A percentile compares a stretch with the other conserved stretches of the same genome.
Evolutionary conservation across 1,140 invertebrate species (phyloP).

Genomic region (Anadara kagoshimensis): DNA sequence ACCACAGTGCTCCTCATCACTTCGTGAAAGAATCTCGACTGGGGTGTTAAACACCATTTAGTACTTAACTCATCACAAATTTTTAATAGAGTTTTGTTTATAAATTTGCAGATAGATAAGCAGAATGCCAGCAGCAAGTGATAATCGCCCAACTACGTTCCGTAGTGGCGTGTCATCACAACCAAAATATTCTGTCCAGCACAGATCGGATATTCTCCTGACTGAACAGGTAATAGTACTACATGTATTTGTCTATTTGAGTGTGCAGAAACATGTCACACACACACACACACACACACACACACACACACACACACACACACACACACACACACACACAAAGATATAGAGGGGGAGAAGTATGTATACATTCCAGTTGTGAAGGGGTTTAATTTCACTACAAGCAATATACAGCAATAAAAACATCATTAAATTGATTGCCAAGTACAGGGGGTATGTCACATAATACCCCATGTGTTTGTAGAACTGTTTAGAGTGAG

Average conservation of each 20-base stretch:
- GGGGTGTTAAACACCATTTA: no score
- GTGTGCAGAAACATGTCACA: not conserved
- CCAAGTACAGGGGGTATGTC: no score
- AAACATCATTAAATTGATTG: no score
- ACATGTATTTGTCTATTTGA: no score
- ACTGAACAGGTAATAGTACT: conserved; percentile 67
- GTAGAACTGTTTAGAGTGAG: no score
- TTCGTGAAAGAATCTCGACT: no score
- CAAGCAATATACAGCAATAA: not conserved
- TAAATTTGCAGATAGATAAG: not conserved
- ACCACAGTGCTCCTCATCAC: no score
- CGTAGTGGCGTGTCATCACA: conserved; percentile 50
- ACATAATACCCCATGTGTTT: no score
- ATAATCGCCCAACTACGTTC: conserved; percentile 42
- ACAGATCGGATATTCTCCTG: conserved; percentile 67
- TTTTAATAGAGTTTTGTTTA: no score
- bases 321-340: no score
- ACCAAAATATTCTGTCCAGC: conserved; percentile 61
- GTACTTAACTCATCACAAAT: no score
- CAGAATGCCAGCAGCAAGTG: conserved; percentile 12
- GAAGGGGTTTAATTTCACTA: not conserved
- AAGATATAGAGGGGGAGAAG: no score
- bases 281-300: not conserved
- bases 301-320: not conserved
- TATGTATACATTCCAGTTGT: not conserved